Evolutionary conservation across 2,888 invertebrate genomes (phyloP).

Genomic region (Phania funesta): DNA sequence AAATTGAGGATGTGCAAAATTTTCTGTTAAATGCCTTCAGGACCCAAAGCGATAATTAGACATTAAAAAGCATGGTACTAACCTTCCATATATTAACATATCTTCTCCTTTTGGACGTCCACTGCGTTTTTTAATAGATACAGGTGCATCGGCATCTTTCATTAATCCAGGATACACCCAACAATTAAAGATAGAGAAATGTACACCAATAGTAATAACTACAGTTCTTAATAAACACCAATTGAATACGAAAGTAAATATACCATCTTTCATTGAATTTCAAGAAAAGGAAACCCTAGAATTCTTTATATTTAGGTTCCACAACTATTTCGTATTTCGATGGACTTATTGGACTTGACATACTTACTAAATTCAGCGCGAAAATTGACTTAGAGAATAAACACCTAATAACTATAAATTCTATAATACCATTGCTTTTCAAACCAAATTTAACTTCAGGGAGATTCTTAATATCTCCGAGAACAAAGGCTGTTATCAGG

Average conservation of each 20-base stretch:
- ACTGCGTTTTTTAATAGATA: constrained; percentile 49
- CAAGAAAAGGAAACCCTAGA: constrained; percentile 22
- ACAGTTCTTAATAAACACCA: constrained; percentile 18
- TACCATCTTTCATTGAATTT: constrained; percentile 32
- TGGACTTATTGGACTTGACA: background rate
- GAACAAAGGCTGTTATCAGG: constrained; percentile 37
- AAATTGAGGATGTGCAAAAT: constrained; percentile 11
- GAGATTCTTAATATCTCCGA: constrained; percentile 7
- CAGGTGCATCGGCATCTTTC: constrained; percentile 51
- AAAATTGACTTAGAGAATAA: constrained; percentile 10
- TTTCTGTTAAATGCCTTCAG: constrained; percentile 1
- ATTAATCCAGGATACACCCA: constrained; percentile 55
- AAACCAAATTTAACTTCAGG: constrained; percentile 12
- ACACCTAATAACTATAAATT: background rate
- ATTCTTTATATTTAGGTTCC: constrained; percentile 15
- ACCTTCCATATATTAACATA: constrained; percentile 50
- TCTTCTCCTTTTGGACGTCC: constrained; percentile 47
- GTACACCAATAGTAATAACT: constrained; percentile 27
- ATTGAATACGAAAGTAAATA: constrained; percentile 7
- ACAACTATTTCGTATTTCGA: background rate
- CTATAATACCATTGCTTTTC: background rate
- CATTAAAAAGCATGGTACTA: background rate
- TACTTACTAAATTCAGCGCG: background rate
- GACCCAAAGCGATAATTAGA: constrained; percentile 14
- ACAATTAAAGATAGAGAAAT: constrained; percentile 21